These are phyloP conservation scores for Opisthograptis luteolata DNA, from an alignment of 2,888 invertebrate species.

Conservation along the genomic window DNA sequence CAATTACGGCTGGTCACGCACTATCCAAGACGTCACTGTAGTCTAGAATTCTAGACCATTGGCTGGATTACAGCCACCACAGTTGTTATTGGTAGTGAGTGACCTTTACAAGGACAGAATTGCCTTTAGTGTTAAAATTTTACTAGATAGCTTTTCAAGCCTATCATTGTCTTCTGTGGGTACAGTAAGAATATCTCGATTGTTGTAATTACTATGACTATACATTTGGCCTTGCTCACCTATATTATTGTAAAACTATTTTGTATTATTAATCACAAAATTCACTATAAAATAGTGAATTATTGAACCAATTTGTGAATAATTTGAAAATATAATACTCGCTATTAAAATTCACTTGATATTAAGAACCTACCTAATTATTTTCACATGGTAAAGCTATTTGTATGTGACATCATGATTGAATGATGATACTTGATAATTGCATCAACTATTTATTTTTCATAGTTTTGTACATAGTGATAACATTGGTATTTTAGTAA, in stretches of 20 bases:
- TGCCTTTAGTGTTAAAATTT: too few species aligned
- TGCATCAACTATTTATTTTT: conserved; percentile 77
- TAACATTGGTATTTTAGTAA: conserved; percentile 58
- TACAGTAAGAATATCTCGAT: too few species aligned
- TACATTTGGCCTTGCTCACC: neutral
- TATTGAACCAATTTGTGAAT: conserved; percentile 35
- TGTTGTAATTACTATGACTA: neutral
- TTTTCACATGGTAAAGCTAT: conserved; percentile 33
- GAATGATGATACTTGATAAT: conserved; percentile 65
- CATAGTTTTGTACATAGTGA: conserved; percentile 74
- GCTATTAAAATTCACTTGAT: conserved; percentile 40
- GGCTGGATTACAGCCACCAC: too few species aligned
- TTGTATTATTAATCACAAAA: conserved; percentile 8
- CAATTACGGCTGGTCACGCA: too few species aligned
- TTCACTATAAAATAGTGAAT: conserved; percentile 62
- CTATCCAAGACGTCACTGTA: too few species aligned
- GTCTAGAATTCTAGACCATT: too few species aligned
- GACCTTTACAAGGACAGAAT: too few species aligned
- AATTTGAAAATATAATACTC: conserved; percentile 51
- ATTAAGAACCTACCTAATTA: conserved; percentile 16
- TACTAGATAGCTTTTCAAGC: too few species aligned
- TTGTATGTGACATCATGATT: conserved; percentile 48
- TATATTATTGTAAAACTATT: conserved; percentile 6
- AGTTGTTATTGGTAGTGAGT: too few species aligned
- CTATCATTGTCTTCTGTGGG: conserved; percentile 1